Base-by-base conservation (phyloP, 37 sponge, comb jelly and placozoan species). In the Tethya wilhelma region DNA sequence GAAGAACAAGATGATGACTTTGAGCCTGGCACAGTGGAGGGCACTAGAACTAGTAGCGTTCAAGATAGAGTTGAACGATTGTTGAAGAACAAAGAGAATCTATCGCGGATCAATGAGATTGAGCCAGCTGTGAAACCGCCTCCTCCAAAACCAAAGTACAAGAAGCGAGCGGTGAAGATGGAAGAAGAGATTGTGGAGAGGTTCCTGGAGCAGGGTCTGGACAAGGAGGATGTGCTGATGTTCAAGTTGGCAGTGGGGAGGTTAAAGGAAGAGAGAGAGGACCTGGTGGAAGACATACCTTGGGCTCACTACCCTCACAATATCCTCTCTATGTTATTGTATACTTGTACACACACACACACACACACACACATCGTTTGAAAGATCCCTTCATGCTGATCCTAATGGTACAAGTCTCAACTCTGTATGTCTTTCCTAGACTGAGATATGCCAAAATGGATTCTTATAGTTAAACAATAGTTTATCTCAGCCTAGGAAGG, bases 291-390 rank as follows among this genome's bases (percentile, higher is more conserved):
- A 26, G 85, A 44, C 22, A 69, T 87, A 0, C 44, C 42, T 40
- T 96, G 94, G 90, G 74, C 93, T 31, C 60, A 90, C 87, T 88
- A 96, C 67, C 94, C 94, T 37, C 42, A 57, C 28, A n/a, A 80
- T 83, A 87, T 90, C 80, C 80, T 37, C 9, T 37, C 68, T 36
- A 37, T n/a, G n/a, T n/a, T n/a, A n/a, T n/a, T n/a, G n/a, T n/a
- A n/a, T n/a, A n/a, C n/a, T n/a, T n/a, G n/a, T n/a, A n/a, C n/a
- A n/a, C n/a, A n/a, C n/a, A n/a, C n/a, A n/a, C n/a, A n/a, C n/a
- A n/a, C n/a, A n/a, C n/a, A n/a, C n/a, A n/a, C n/a, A n/a, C n/a
- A n/a, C n/a, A n/a, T n/a, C n/a, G n/a, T n/a, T n/a, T n/a, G n/a
- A n/a, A n/a, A n/a, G n/a, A n/a, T n/a, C n/a, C n/a, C n/a, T n/a